Evolutionary conservation across 2,888 invertebrate species (phyloP), one percentile per base, ranked within the genome.

Genomic region (Rhodophaea formosa): DNA sequence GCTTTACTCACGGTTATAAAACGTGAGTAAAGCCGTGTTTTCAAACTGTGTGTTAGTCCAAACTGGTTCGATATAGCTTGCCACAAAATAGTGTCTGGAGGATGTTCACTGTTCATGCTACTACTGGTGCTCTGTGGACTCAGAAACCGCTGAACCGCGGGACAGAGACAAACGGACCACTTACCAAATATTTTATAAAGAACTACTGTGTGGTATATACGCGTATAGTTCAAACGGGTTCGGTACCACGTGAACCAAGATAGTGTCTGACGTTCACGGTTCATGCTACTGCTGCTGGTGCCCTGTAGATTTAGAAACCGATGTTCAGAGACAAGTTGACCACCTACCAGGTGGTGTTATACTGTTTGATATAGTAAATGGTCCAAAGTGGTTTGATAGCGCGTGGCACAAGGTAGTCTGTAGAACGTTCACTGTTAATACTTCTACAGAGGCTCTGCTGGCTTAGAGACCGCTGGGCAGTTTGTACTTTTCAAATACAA

Each of bases 1-100:
- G n/a, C n/a, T n/a, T n/a, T n/a, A n/a, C n/a, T n/a, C n/a, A n/a
- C n/a, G n/a, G n/a, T n/a, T n/a, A n/a, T n/a, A n/a, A n/a, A n/a
- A n/a, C n/a, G n/a, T n/a, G n/a, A n/a, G n/a, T n/a, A n/a, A n/a
- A n/a, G n/a, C n/a, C n/a, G n/a, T n/a, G n/a, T n/a, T n/a, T n/a
- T n/a, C n/a, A n/a, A n/a, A n/a, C n/a, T n/a, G n/a, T n/a, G n/a
- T n/a, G n/a, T n/a, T n/a, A n/a, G 98, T 0, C 92, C 94, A 12
- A 98, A 98, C 85, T 98, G 97, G 96, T 98, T 7, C 92, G 96
- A 16, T 98, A 97, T 86, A 93, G 96, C 8, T 84, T 97, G 52
- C 94, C 95, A 68, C 93, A 94, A n/a, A 96, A 97, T 87, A 96
- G 96, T 1, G 96, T 97, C 69, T 96, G 95, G 93, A 94, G 95